phyloP scores from a whole-genome alignment of 37 sponge, comb jelly and placozoan species.

The Mnemiopsis leidyi region DNA sequence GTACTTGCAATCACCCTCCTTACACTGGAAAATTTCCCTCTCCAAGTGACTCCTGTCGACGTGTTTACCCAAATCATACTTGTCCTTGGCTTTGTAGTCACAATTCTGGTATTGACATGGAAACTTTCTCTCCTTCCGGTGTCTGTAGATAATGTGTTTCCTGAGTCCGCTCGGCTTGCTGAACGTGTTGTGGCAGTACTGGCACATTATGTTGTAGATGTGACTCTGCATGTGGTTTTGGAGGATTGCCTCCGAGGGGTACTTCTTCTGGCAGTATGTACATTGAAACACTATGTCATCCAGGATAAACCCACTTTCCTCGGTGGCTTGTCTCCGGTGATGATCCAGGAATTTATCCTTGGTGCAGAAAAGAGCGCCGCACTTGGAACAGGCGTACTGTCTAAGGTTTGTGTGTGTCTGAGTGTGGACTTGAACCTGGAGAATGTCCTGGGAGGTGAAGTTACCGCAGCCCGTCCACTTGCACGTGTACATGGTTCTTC shows the following conservation, averaged over 20 bases:
- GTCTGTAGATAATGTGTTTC: conserved; percentile 39
- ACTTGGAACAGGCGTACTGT: conserved; percentile 43
- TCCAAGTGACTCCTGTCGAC: conserved; percentile 7
- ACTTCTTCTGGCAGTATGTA: conserved; percentile 18
- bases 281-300: conserved; percentile 37
- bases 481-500: not conserved
- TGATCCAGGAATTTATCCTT: conserved; percentile 51
- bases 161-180: conserved; percentile 29
- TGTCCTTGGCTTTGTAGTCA: conserved; percentile 33
- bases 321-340: conserved; percentile 56
- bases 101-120: not conserved
- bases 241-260: conserved; percentile 34
- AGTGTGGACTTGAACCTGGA: not conserved
- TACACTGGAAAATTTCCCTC: not conserved
- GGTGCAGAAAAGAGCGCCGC: conserved; percentile 25
- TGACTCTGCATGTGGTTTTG: not conserved
- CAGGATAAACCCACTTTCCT: conserved; percentile 42
- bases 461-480: not conserved
- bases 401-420: conserved; percentile 59
- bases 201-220: conserved; percentile 35
- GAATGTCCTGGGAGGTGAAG: not conserved
- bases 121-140: conserved; percentile 46
- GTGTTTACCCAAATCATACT: conserved; percentile 34
- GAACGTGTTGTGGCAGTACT: conserved; percentile 47
- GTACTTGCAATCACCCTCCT: conserved; percentile 28